A percentile compares a stretch with the other conserved stretches of the same genome.
These are phyloP conservation scores for Drosophila lini DNA, from an alignment of 1,140 invertebrate species.

Conservation along the genomic window DNA sequence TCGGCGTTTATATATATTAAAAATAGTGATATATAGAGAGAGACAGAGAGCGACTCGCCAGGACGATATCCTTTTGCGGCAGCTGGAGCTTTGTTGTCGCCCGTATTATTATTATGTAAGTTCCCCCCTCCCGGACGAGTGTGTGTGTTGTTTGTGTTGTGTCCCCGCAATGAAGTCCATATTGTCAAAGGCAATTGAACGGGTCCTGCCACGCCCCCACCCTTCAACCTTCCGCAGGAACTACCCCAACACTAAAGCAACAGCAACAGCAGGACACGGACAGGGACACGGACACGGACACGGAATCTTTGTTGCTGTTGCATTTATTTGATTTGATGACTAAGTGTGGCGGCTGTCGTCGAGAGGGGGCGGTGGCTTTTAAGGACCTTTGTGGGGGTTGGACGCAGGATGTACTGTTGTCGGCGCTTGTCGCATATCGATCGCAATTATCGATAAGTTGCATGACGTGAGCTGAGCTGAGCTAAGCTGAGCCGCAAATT, in stretches of 20 bases:
- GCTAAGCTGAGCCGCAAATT: constrained; percentile 46
- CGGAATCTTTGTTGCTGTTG: constrained; percentile 44
- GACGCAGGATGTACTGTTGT: constrained; percentile 1
- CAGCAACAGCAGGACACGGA: constrained; percentile 20
- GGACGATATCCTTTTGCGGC: constrained; percentile 25
- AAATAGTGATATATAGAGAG: background rate
- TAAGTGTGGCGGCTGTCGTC: constrained; percentile 30
- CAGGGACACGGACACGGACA: constrained; percentile 14
- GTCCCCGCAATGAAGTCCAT: constrained; percentile 62
- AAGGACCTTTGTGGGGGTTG: constrained; percentile 10
- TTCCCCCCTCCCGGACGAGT: background rate
- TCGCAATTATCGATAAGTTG: constrained; percentile 51
- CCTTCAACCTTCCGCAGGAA: constrained; percentile 2
- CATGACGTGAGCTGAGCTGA: constrained; percentile 28
- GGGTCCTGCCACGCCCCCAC: constrained; percentile 16
- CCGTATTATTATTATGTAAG: constrained; percentile 61
- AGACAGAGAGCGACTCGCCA: constrained; percentile 1
- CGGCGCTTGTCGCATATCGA: constrained; percentile 28
- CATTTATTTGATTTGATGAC: constrained; percentile 58
- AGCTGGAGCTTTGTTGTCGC: constrained; percentile 37
- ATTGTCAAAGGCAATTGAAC: constrained; percentile 62
- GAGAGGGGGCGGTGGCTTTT: background rate
- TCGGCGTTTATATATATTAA: constrained; percentile 7
- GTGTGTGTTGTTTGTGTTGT: constrained; percentile 22
- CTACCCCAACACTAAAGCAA: constrained; percentile 22